Percentiles rank a stretch among this genome's conserved stretches.
phyloP scores from a whole-genome alignment of 2,888 invertebrate species.

The Frankliniella intonsa region DNA sequence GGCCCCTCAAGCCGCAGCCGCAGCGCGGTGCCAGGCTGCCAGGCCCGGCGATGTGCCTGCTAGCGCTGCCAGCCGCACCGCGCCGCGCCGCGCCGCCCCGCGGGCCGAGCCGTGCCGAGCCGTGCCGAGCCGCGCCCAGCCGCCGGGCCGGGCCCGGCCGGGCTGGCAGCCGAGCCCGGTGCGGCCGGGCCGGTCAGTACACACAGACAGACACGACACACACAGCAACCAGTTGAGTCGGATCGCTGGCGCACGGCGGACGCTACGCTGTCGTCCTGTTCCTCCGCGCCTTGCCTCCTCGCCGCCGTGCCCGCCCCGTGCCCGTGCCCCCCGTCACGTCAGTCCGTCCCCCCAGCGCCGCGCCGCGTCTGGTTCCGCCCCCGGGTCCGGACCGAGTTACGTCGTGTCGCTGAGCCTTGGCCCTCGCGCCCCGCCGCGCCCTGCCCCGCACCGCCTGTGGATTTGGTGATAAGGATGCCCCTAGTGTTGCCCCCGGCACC shows the following conservation, averaged over 20 bases:
- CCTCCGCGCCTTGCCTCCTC: not conserved
- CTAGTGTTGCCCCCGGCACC: too few species aligned
- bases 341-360: not conserved
- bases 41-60: not conserved
- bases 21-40: not conserved
- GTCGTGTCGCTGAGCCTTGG: not conserved
- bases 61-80: not conserved
- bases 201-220: slow-evolving; percentile 1
- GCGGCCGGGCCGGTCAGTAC: not conserved
- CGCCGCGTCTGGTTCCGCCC: too few species aligned
- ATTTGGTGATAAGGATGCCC: not conserved
- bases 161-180: not conserved
- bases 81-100: too few species aligned
- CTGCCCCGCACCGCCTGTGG: not conserved
- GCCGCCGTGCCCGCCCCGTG: not conserved
- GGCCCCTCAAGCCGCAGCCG: not conserved
- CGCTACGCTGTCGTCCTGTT: not conserved
- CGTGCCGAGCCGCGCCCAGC: not conserved
- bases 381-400: too few species aligned
- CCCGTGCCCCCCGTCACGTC: not conserved
- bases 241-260: slow-evolving; percentile 4
- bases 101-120: not conserved
- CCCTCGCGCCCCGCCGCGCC: not conserved
- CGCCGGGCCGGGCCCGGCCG: too few species aligned
- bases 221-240: slow-evolving; percentile 22